Evolutionary conservation across 2,888 invertebrate species (phyloP).

Genomic region (Thelaira solivaga): DNA sequence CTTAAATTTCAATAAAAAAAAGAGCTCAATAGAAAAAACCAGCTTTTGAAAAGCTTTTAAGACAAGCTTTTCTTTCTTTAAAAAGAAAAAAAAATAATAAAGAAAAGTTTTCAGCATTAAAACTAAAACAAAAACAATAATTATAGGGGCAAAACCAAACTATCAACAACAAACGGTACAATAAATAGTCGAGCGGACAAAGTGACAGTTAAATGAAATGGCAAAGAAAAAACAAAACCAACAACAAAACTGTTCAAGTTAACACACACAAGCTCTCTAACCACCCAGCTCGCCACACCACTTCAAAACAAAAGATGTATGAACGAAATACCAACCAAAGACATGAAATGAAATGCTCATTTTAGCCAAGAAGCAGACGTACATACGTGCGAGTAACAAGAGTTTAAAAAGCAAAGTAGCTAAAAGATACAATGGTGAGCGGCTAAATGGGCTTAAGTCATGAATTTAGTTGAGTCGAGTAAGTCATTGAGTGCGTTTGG

Average conservation of each 20-base stretch:
- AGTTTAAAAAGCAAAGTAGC: conserved; percentile 45
- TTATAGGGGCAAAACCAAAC: no score
- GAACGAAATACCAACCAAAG: conserved; percentile 26
- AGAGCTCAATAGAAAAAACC: neutral
- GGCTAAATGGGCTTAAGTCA: conserved; percentile 40
- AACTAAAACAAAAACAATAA: neutral
- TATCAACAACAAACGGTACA: neutral
- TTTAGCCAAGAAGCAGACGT: neutral
- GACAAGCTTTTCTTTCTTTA: conserved; percentile 24
- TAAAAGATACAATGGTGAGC: conserved; percentile 63
- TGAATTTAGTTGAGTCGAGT: conserved; percentile 77
- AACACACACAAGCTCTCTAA: conserved; percentile 4
- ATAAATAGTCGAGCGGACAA: neutral
- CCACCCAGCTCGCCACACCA: no score
- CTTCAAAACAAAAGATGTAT: conserved; percentile 18
- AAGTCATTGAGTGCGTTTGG: conserved; percentile 76
- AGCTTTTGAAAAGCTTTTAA: conserved; percentile 15
- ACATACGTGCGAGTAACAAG: conserved; percentile 44
- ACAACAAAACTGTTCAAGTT: conserved; percentile 43
- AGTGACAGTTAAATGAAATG: conserved; percentile 14
- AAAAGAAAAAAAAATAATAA: neutral
- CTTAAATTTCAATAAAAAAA: conserved; percentile 2
- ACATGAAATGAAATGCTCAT: conserved; percentile 23
- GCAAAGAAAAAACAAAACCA: conserved; percentile 36
- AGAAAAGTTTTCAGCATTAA: conserved; percentile 11